A percentile compares a stretch with the other conserved stretches of the same genome.
Evolutionary conservation across 2,113 vertebrate species (phyloP).

Genomic region (Dissostichus mawsoni): DNA sequence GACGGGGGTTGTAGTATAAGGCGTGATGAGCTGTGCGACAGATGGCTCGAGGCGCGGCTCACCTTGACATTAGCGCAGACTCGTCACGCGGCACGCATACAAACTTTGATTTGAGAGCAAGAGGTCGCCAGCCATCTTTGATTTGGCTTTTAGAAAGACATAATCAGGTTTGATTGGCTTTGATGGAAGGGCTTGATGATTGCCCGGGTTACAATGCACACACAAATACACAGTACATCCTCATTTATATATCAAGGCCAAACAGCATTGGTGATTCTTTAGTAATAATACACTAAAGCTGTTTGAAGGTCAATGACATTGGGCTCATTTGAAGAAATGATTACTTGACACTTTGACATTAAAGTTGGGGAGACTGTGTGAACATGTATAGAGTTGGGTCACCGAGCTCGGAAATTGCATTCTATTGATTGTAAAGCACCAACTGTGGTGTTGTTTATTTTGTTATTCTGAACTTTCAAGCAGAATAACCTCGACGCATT

Average conservation of each 20-base stretch:
- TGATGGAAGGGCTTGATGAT: conserved; percentile 42
- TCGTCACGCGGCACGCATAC: conserved; percentile 26
- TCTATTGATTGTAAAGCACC: neutral
- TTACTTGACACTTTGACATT: neutral
- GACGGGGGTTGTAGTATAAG: conserved; percentile 43
- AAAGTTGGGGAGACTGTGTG: neutral
- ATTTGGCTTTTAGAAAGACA: conserved; percentile 42
- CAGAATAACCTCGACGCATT: no score
- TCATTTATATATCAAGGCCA: neutral
- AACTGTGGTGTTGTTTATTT: no score
- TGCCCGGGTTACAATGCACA: conserved; percentile 40
- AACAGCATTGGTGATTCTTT: neutral
- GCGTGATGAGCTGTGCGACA: conserved; percentile 53
- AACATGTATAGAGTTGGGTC: neutral
- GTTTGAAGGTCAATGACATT: conserved; percentile 43
- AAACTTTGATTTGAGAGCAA: conserved; percentile 46
- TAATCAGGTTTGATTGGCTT: conserved; percentile 56
- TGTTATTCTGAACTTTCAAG: neutral
- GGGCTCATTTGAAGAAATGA: conserved; percentile 22
- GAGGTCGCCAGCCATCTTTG: conserved; percentile 46
- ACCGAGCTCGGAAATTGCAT: no score
- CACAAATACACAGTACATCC: conserved; percentile 12
- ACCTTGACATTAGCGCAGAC: conserved; percentile 65
- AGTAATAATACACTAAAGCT: neutral
- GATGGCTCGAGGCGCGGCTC: conserved; percentile 65